phyloP scores from a whole-genome alignment of 2,797 vertebrate genomes.

The Holocentrus rufus region DNA sequence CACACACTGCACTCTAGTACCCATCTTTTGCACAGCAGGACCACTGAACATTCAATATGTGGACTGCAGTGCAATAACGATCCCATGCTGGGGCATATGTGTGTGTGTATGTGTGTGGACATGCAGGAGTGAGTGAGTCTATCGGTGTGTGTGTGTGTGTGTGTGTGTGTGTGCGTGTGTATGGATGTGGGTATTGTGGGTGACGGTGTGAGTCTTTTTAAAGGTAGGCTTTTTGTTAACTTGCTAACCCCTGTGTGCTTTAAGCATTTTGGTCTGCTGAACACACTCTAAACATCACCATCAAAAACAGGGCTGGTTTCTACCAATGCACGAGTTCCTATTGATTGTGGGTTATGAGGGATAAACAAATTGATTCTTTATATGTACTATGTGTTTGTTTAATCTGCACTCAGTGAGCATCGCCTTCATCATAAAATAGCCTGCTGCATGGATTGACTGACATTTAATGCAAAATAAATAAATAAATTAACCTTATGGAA shows the following conservation, averaged over 20 bases:
- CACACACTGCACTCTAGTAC: constrained; percentile 36
- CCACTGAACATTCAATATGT: constrained; percentile 52
- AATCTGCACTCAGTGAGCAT: constrained; percentile 21
- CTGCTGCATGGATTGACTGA: neutral
- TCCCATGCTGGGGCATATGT: constrained; percentile 36
- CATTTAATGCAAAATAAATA: neutral
- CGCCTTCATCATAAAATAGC: neutral
- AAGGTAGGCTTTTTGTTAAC: constrained; percentile 15
- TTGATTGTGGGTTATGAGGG: constrained; percentile 36
- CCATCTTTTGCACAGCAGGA: constrained; percentile 51
- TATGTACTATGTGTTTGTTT: constrained; percentile 16
- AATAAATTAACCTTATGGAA: too few relatives aligned
- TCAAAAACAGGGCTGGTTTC: constrained; percentile 12
- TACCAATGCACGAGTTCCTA: constrained; percentile 16
- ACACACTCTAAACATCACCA: constrained; percentile 18
- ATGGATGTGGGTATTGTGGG: constrained; percentile 22
- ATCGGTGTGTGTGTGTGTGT: constrained; percentile 5
- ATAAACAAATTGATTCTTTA: constrained; percentile 39
- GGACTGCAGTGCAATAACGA: constrained; percentile 39
- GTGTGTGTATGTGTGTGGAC: constrained; percentile 10
- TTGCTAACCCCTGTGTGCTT: constrained; percentile 7
- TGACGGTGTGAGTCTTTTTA: constrained; percentile 11
- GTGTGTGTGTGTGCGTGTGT: constrained; percentile 25
- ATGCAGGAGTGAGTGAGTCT: neutral
- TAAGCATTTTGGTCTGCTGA: constrained; percentile 33